Conservation (phyloP, 1,140 invertebrate species). For the Lucilia sericata region DNA sequence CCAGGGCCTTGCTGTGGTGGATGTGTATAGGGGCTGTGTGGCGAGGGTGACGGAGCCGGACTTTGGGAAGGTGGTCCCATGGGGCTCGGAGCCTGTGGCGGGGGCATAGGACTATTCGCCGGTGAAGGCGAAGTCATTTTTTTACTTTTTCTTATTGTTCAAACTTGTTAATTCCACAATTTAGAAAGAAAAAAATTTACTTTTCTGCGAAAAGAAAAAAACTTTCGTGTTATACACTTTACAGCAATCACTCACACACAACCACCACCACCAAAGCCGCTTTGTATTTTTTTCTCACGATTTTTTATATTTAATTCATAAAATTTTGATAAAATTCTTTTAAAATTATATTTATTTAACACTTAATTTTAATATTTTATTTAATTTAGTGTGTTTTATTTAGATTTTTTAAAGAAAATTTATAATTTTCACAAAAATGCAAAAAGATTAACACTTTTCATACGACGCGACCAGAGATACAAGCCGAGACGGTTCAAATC, state of each 20-base stretch:
- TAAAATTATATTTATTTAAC: neutral
- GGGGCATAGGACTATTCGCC: constrained; percentile 86
- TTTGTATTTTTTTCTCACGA: neutral
- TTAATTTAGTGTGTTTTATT: neutral
- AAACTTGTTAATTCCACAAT: neutral
- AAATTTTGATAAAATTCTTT: neutral
- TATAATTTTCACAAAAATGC: constrained; percentile 26
- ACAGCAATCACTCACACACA: constrained; percentile 2
- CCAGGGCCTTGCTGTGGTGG: constrained; percentile 59
- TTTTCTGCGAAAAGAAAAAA: neutral
- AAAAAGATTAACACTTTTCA: constrained; percentile 5
- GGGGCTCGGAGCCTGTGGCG: constrained; percentile 84
- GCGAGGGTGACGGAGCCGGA: constrained; percentile 81
- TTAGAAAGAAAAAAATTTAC: neutral
- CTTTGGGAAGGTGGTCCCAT: constrained; percentile 87
- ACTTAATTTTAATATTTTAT: neutral
- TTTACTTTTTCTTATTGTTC: constrained; percentile 16
- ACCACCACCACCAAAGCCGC: neutral
- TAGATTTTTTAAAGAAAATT: neutral
- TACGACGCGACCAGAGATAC: constrained; percentile 21
- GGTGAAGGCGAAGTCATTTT: constrained; percentile 84
- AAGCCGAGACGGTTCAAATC: too few relatives aligned
- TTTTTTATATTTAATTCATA: neutral
- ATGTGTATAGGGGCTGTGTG: constrained; percentile 73
- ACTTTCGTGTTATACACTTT: neutral